Percentiles rank a stretch among this genome's conserved stretches.
Conservation (phyloP, 2,113 vertebrate species). For the Cyrtonyx montezumae region DNA sequence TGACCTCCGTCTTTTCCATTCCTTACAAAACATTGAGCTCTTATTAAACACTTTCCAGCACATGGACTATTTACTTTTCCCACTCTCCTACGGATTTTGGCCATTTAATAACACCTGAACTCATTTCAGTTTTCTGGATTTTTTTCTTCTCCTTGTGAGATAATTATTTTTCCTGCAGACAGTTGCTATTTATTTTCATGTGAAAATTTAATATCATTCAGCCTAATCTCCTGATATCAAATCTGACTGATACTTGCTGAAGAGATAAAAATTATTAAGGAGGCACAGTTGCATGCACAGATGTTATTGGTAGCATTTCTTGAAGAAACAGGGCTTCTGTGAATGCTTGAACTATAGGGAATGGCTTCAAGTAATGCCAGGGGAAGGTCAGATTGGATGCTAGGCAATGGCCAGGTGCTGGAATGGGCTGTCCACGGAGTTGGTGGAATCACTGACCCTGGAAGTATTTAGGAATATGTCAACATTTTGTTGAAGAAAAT, state of each 20-base stretch:
- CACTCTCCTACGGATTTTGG: background rate
- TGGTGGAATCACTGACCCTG: no score
- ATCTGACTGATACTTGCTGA: background rate
- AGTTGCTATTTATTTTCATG: background rate
- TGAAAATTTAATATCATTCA: background rate
- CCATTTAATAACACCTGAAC: background rate
- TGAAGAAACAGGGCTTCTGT: background rate
- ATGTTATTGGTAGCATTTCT: background rate
- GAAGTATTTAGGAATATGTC: no score
- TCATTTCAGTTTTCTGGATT: background rate
- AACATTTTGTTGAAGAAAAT: no score
- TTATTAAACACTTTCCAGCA: conserved; percentile 1
- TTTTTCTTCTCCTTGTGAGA: background rate
- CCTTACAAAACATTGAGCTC: background rate
- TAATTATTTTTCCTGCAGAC: background rate
- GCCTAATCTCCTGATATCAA: background rate
- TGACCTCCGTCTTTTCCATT: background rate
- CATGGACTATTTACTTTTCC: background rate
- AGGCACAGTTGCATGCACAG: background rate
- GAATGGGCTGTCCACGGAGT: no score
- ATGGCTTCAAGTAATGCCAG: no score
- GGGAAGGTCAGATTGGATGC: no score
- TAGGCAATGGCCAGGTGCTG: no score
- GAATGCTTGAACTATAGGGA: no score
- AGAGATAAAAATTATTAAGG: background rate